Evolutionary conservation across 92 coral and sea anemone genomes (phyloP), one percentile per base, ranked within the genome.

Genomic region (Epizoanthus fatuus): DNA sequence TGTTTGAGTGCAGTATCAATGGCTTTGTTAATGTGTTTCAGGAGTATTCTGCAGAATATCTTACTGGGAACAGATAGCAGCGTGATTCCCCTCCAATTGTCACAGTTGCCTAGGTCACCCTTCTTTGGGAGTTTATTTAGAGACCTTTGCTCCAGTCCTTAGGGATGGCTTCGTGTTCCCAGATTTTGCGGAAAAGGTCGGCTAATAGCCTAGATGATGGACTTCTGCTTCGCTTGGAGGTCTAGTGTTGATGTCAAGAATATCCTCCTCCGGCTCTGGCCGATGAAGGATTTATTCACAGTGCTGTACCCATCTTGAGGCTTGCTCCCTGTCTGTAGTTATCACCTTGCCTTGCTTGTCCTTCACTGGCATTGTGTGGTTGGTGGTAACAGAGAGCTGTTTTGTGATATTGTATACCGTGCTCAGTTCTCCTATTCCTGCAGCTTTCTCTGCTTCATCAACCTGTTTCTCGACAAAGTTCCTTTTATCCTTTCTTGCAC

Each of bases 271-370:
- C 57, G 86, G 81, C 25, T 70, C 81, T 79, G 52, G 81, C 51
- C 69, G 59, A 53, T 83, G 71, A 45, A 79, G 68, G 79, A 86
- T 73, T 86, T 86, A 86, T 42, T 56, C 49, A 55, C 64, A 85
- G 72, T 75, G 89, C 51, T 85, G 66, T 37, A 64, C 66, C 75
- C 84, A 62, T 51, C 84, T 70, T 71, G 15, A 45, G 69, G 69
- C 63, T 42, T 86, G 44, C 51, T 86, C 84, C 73, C 66, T 74
- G 4, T 42, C 45, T 1, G n/a, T n/a, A n/a, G n/a, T n/a, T n/a
- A n/a, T n/a, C n/a, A n/a, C n/a, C n/a, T n/a, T n/a, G n/a, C n/a
- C n/a, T n/a, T n/a, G n/a, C n/a, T n/a, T n/a, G n/a, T n/a, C n/a
- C n/a, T n/a, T n/a, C n/a, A n/a, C n/a, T n/a, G n/a, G n/a, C n/a